Evolutionary conservation across 1,140 invertebrate species (phyloP).

Genomic region (Drosophila neocordata): DNA sequence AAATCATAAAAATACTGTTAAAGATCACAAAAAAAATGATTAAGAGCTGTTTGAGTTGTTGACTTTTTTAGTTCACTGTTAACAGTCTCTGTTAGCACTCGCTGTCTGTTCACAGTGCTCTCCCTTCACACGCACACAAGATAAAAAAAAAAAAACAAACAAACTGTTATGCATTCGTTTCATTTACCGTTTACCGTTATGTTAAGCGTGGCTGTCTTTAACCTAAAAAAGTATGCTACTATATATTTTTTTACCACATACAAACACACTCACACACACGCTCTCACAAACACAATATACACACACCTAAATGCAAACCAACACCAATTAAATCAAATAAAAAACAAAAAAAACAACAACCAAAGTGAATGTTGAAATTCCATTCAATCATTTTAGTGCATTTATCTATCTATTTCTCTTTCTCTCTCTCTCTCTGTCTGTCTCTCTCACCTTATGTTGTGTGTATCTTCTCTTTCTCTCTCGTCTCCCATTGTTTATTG

Average conservation of each 20-base stretch:
- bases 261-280: slow-evolving; percentile 2
- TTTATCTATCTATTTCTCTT: slow-evolving; percentile 34
- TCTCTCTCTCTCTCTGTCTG: slow-evolving; percentile 30
- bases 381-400: slow-evolving; percentile 19
- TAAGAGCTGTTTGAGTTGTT: not conserved
- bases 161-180: slow-evolving; percentile 28
- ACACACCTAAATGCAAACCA: slow-evolving; percentile 4
- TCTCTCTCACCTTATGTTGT: slow-evolving; percentile 52
- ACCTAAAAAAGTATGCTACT: slow-evolving; percentile 24
- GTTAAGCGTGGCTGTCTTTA: slow-evolving; percentile 17
- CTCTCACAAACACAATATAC: slow-evolving; percentile 11
- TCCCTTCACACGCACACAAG: not conserved
- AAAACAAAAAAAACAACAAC: slow-evolving; percentile 1
- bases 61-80: not conserved
- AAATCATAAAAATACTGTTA: not conserved
- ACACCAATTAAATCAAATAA: slow-evolving; percentile 13
- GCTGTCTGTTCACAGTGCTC: slow-evolving; percentile 9
- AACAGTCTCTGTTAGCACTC: slow-evolving; percentile 10
- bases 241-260: slow-evolving; percentile 10
- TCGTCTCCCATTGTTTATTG: slow-evolving; percentile 70
- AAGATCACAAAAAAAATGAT: not conserved
- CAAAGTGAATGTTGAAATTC: slow-evolving; percentile 1
- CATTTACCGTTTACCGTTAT: slow-evolving; percentile 33
- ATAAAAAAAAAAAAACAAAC: not conserved
- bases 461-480: slow-evolving; percentile 65